phyloP scores from a whole-genome alignment of 1,140 invertebrate species.

The Zophobas morio region DNA sequence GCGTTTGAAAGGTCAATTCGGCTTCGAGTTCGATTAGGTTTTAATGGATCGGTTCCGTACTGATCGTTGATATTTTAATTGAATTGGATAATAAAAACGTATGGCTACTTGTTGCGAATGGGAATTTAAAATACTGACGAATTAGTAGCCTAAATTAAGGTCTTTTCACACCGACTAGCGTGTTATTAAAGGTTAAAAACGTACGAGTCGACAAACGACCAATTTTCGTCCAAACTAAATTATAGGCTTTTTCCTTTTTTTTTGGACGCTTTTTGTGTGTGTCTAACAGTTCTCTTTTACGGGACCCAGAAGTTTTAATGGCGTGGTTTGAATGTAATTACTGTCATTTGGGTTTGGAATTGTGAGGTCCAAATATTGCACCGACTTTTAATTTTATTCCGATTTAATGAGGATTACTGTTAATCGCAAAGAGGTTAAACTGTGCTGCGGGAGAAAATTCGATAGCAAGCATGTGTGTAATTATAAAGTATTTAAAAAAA shows the following conservation, averaged over 20 bases:
- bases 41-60: conserved; percentile 14
- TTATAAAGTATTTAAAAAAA: no score
- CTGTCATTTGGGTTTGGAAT: no score
- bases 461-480: no score
- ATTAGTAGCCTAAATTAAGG: not conserved
- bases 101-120: not conserved
- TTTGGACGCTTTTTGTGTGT: not conserved
- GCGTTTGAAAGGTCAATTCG: conserved; percentile 31
- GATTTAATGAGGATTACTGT: no score
- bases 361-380: no score
- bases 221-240: conserved; percentile 20
- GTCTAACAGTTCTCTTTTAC: no score
- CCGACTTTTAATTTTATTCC: no score
- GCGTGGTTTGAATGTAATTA: no score
- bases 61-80: not conserved
- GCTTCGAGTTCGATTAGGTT: conserved; percentile 20
- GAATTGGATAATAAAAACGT: not conserved
- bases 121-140: not conserved
- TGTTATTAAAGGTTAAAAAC: conserved; percentile 6
- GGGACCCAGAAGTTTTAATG: no score
- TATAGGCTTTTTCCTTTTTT: not conserved
- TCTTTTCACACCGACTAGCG: conserved; percentile 2
- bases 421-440: no score
- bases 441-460: no score
- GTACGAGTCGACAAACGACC: conserved; percentile 4